Conservation (phyloP, 2,888 invertebrate species). For the Parthenolecanium corni region DNA sequence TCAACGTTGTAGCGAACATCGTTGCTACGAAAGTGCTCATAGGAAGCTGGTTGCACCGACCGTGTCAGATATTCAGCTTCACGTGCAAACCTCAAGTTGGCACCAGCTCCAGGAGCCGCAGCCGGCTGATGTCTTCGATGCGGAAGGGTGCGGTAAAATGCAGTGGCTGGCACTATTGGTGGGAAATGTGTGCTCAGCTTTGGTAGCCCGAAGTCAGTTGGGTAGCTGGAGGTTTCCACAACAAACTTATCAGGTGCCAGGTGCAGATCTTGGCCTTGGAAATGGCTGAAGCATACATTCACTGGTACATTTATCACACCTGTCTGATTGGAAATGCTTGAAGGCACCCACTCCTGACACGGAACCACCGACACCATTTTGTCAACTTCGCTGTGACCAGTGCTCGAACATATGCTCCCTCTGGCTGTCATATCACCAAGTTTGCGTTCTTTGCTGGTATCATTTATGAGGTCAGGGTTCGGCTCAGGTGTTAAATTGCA, state of each 20-base stretch:
- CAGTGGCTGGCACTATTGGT: conserved; percentile 36
- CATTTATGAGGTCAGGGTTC: conserved; percentile 69
- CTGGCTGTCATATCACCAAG: conserved; percentile 36
- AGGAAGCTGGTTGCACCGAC: conserved; percentile 43
- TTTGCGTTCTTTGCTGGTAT: conserved; percentile 52
- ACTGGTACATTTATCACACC: conserved; percentile 34
- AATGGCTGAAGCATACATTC: conserved; percentile 13
- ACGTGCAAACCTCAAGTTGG: conserved; percentile 48
- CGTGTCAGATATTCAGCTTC: conserved; percentile 54
- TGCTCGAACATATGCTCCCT: conserved; percentile 33
- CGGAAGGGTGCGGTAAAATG: conserved; percentile 59
- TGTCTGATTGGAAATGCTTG: conserved; percentile 44
- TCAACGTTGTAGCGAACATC: conserved; percentile 66
- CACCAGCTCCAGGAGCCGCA: conserved; percentile 54
- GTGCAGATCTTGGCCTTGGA: conserved; percentile 39
- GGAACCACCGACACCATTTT: conserved; percentile 24
- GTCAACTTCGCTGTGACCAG: conserved; percentile 38
- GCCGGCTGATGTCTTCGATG: conserved; percentile 55
- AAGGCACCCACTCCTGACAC: conserved; percentile 65
- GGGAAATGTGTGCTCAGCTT: conserved; percentile 42
- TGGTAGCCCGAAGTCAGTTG: conserved; percentile 63
- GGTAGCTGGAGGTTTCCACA: conserved; percentile 60
- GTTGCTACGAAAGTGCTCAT: conserved; percentile 35
- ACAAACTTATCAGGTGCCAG: conserved; percentile 58
- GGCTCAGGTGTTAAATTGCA: conserved; percentile 43